Evolutionary conservation across 1,140 invertebrate genomes (phyloP).

Genomic region (Megalopta genalis): DNA sequence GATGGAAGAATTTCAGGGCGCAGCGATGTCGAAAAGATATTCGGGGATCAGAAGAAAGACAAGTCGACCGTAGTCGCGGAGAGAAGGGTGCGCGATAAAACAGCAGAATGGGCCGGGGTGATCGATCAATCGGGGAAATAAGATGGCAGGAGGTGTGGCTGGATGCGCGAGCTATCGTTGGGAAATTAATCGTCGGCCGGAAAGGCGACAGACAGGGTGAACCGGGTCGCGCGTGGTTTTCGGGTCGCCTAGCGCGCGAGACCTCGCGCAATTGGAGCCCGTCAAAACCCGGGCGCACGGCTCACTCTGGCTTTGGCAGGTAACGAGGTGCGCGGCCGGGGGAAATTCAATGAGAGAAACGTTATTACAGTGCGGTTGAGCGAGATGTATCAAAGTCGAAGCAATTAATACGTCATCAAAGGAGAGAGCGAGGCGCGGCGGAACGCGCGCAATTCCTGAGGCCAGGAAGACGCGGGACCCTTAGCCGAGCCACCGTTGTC

Average conservation of each 20-base stretch:
- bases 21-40: no score
- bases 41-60: no score
- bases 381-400: slow-evolving; percentile 50
- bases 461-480: slow-evolving; percentile 42
- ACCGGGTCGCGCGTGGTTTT: background rate
- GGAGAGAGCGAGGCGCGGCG: slow-evolving; percentile 31
- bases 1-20: no score
- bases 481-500: background rate
- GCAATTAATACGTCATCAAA: slow-evolving; percentile 66
- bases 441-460: slow-evolving; percentile 59
- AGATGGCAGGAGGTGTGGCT: no score
- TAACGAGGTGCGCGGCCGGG: background rate
- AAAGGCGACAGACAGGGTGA: no score
- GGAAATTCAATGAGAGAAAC: slow-evolving; percentile 25
- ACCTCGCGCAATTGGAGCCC: slow-evolving; percentile 1
- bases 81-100: no score
- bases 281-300: background rate
- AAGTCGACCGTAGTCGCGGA: no score
- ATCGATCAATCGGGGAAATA: no score
- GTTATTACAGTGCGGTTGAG: slow-evolving; percentile 23
- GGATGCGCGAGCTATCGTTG: no score
- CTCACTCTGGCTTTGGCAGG: background rate
- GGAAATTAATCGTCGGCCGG: no score
- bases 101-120: no score
- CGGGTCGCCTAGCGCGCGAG: background rate